Evolutionary conservation across 2,888 invertebrate species (phyloP).

Genomic region (Idaea dimidiata): DNA sequence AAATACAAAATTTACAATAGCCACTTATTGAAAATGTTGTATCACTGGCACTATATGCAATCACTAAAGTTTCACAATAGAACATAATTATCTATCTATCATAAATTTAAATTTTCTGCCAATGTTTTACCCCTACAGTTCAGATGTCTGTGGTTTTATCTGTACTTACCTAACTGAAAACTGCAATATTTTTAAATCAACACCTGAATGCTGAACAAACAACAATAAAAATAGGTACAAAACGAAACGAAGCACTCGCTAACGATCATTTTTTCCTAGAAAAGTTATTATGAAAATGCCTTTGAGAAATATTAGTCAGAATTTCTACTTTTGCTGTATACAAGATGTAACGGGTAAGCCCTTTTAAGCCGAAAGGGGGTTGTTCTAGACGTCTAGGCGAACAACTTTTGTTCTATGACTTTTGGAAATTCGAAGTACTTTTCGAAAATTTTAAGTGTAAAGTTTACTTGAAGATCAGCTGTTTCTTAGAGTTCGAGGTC

Average conservation of each 20-base stretch:
- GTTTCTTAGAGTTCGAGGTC: no score
- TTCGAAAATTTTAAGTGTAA: no score
- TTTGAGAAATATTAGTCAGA: conserved; percentile 21
- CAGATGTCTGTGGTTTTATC: no score
- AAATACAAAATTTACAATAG: background rate
- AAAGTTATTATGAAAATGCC: conserved; percentile 46
- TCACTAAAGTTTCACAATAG: conserved; percentile 12
- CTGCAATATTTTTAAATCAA: conserved; percentile 55
- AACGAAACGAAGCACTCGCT: conserved; percentile 35
- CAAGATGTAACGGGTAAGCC: no score
- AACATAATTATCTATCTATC: background rate
- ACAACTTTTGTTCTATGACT: no score
- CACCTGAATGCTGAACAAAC: conserved; percentile 48
- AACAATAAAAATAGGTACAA: conserved; percentile 37
- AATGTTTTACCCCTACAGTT: conserved; percentile 44
- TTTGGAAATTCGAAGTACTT: no score
- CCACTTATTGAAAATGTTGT: no score
- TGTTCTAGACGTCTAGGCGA: no score
- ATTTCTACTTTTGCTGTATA: background rate
- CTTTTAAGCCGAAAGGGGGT: no score
- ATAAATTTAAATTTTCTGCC: conserved; percentile 16
- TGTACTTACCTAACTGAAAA: conserved; percentile 42
- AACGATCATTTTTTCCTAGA: conserved; percentile 43
- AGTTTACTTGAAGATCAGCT: no score
- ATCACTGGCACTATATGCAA: background rate